These are phyloP conservation scores for Meda fulgida DNA, from an alignment of 2,797 vertebrate species.

Conservation along the genomic window DNA sequence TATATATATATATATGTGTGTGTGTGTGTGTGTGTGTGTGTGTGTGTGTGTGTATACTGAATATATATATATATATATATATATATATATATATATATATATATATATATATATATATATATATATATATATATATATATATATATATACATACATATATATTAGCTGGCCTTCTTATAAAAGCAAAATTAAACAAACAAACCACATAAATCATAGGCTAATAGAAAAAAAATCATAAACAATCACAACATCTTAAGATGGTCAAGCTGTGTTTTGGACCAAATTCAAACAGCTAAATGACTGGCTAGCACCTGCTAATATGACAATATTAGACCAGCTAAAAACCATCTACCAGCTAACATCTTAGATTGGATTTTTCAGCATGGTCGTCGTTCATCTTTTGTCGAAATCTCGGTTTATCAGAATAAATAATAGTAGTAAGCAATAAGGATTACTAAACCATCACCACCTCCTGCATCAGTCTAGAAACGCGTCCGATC, in stretches of 20 bases:
- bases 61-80: too few species aligned
- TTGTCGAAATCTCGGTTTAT: background rate
- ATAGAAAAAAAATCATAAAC: background rate
- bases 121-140: background rate
- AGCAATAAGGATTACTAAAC: background rate
- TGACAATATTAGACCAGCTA: background rate
- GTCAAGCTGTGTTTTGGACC: background rate
- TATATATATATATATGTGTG: too few species aligned
- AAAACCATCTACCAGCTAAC: background rate
- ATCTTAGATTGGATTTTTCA: background rate
- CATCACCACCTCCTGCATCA: background rate
- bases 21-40: too few species aligned
- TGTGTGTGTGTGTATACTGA: too few species aligned
- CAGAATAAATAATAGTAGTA: background rate
- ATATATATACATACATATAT: background rate
- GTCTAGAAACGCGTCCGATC: slow-evolving; percentile 16
- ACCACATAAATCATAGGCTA: background rate
- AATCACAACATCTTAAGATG: background rate
- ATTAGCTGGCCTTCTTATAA: background rate
- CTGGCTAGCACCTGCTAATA: background rate
- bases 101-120: background rate
- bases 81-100: too few species aligned
- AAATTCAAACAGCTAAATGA: slow-evolving; percentile 8
- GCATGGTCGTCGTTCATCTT: too few species aligned
- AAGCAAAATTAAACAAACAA: background rate